These are phyloP conservation scores for Philereme transversata DNA, from an alignment of 2,888 invertebrate genomes.

Conservation along the genomic window DNA sequence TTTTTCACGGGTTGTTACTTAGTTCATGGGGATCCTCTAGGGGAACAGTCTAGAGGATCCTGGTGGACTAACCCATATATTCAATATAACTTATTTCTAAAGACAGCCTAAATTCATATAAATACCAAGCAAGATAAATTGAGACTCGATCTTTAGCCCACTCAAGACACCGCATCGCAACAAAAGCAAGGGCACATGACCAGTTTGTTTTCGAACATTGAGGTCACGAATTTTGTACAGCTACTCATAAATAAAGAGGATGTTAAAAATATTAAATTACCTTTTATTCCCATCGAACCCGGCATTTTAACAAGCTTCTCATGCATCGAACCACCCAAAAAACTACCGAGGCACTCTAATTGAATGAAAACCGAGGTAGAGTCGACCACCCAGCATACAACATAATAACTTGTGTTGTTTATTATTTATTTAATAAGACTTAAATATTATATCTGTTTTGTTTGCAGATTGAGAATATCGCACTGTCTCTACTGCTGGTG, in stretches of 20 bases:
- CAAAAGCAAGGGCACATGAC: slow-evolving; percentile 28
- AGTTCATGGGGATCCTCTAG: too few species aligned
- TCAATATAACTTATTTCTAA: too few species aligned
- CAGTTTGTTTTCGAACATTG: slow-evolving; percentile 55
- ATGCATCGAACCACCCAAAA: slow-evolving; percentile 55
- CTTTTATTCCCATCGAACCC: slow-evolving; percentile 50
- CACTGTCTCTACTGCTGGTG: slow-evolving; percentile 36
- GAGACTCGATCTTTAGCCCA: background rate
- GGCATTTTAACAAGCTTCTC: slow-evolving; percentile 77
- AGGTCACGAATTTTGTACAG: slow-evolving; percentile 64
- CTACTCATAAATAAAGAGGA: slow-evolving; percentile 60
- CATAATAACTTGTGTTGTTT: background rate
- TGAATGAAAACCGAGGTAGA: slow-evolving; percentile 56
- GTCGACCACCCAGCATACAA: slow-evolving; percentile 9
- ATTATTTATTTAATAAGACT: background rate
- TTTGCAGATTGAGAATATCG: slow-evolving; percentile 31
- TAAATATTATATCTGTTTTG: background rate
- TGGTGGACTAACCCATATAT: too few species aligned
- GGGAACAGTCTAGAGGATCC: too few species aligned
- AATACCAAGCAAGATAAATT: background rate
- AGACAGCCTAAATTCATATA: too few species aligned
- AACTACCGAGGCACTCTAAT: slow-evolving; percentile 61
- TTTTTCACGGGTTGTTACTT: too few species aligned
- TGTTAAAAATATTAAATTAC: slow-evolving; percentile 70
- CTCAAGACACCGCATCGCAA: background rate